Percentiles rank a stretch among this genome's conserved stretches.
phyloP scores from a whole-genome alignment of 2,888 invertebrate genomes.

The Cataglyphis rosenhaueri region DNA sequence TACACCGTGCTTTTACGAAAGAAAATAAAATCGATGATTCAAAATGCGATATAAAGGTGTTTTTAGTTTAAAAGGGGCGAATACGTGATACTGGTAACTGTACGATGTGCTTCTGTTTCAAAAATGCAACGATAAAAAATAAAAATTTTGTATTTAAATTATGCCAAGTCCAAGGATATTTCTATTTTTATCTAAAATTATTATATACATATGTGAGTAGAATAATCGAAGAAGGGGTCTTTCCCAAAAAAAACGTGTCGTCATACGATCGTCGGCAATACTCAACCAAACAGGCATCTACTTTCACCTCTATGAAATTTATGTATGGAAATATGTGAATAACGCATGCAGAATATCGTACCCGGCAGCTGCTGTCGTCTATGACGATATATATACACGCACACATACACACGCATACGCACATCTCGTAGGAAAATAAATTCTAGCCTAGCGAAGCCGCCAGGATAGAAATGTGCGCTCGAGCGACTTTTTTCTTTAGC shows the following conservation, averaged over 20 bases:
- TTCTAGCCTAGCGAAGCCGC: constrained; percentile 76
- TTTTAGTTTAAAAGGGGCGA: constrained; percentile 14
- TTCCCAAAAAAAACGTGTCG: constrained; percentile 8
- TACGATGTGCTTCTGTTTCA: neutral
- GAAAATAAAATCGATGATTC: constrained; percentile 35
- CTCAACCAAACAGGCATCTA: constrained; percentile 57
- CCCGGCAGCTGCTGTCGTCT: constrained; percentile 78
- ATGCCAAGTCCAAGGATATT: neutral
- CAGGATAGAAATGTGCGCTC: constrained; percentile 79
- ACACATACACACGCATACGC: neutral
- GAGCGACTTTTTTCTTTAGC: constrained; percentile 70
- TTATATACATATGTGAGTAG: neutral
- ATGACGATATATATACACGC: constrained; percentile 67
- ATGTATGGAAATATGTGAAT: constrained; percentile 83
- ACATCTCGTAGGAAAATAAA: constrained; percentile 80
- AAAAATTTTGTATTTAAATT: too few relatives aligned
- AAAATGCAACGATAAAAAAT: constrained; percentile 1
- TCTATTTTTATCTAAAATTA: constrained; percentile 10
- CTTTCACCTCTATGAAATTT: constrained; percentile 78
- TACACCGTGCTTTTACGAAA: constrained; percentile 7
- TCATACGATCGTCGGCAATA: constrained; percentile 56
- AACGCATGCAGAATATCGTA: constrained; percentile 82
- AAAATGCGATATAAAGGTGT: constrained; percentile 23
- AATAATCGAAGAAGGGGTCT: constrained; percentile 10
- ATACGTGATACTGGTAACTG: neutral